A percentile compares a stretch with the other conserved stretches of the same genome.
Conservation (phyloP, 2,888 invertebrate genomes). For the Pasiphila rectangulata region DNA sequence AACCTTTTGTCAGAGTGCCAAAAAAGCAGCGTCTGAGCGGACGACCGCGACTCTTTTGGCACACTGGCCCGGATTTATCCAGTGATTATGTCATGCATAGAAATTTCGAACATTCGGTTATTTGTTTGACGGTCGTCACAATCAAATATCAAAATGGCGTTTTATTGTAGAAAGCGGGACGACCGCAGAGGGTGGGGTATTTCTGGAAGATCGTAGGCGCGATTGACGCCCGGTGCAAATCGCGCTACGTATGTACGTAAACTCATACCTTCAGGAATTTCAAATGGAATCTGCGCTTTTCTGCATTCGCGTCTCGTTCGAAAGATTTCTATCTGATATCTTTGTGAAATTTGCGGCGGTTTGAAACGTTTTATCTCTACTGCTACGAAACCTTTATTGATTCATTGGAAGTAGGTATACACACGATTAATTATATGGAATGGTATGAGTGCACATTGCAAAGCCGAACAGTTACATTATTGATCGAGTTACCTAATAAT, state of each 20-base stretch:
- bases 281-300: constrained; percentile 32
- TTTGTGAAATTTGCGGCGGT: constrained; percentile 10
- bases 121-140: constrained; percentile 55
- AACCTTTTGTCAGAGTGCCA: constrained; percentile 73
- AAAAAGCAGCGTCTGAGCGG: constrained; percentile 58
- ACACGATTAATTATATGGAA: not conserved
- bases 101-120: constrained; percentile 58
- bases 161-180: constrained; percentile 54
- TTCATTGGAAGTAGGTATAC: not conserved
- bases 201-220: constrained; percentile 57
- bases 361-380: not conserved
- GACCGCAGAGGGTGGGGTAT: constrained; percentile 44
- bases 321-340: constrained; percentile 12
- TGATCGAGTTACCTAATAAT: constrained; percentile 11
- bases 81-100: constrained; percentile 77
- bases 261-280: constrained; percentile 28
- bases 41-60: constrained; percentile 62
- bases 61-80: constrained; percentile 71
- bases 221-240: constrained; percentile 36
- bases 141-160: constrained; percentile 52
- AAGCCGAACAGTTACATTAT: constrained; percentile 1
- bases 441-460: constrained; percentile 1
- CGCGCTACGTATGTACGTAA: too few relatives aligned
- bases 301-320: constrained; percentile 18
- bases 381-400: not conserved